Evolutionary conservation across 2,888 invertebrate species (phyloP), one percentile per base, ranked within the genome.

Genomic region (Pseudococcus longispinus): DNA sequence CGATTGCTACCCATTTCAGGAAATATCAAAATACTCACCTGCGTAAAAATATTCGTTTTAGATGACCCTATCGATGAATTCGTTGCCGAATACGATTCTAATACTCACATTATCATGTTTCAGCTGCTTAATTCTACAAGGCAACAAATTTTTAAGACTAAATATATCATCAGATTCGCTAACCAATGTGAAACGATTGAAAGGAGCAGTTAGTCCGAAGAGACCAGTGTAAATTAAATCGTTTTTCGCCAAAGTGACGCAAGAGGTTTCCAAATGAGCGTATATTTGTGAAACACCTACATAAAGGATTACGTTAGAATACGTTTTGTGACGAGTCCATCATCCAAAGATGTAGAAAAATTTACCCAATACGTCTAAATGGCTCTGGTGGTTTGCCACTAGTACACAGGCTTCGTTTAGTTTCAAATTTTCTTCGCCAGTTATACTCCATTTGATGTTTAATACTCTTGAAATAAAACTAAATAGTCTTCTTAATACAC

Each of bases 321-420:
- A n/a, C n/a, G n/a, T n/a, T n/a, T n/a, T n/a, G n/a, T n/a, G n/a
- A n/a, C n/a, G 9, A 37, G 32, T 32, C 2, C 65, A 6, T 74
- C 70, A 74, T 32, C 3, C 13, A 2, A 37, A 8, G n/a, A 80
- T 23, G 1, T 37, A n/a, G 37, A 9, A n/a, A 37, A 77, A 80
- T 37, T 70, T 70, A 85, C 85, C 85, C 20, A 85, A 15, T 2
- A 85, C 26, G 70, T 85, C 85, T 23, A 85, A n/a, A n/a, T 44
- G 23, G 26, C 44, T 85, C 23, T 85, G 85, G 23, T 85, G 77
- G 26, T 85, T 85, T 42, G 77, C 74, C 18, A 85, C 77, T n/a
- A 85, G 20, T 5, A 85, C 46, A 23, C 74, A 85, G 2, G 85
- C 44, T n/a, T 85, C 74, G 42, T 85, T 44, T 4, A 74, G 29